Base-by-base conservation (phyloP, 2,888 invertebrate genomes). In the Hartigia nigra region DNA sequence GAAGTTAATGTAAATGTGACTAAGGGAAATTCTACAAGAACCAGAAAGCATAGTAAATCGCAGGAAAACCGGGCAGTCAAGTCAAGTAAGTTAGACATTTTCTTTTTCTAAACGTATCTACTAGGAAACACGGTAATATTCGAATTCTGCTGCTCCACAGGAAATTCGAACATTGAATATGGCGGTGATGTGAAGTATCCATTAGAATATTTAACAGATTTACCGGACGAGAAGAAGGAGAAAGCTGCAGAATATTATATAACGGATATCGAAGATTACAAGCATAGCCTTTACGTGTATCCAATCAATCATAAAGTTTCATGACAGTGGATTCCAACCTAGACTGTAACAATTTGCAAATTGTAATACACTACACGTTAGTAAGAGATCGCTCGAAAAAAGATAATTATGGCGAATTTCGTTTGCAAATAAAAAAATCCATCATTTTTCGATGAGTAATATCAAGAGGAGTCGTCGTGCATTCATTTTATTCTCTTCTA, bases 181-280 rank as follows among this genome's bases (percentile, higher is more conserved):
- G 37, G 37, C 32, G 80, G 69, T 3, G 79, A 77, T 36, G 70
- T 75, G 1, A 80, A 86, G 32, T 87, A 87, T 79, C 75, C 84
- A 4, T 70, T 90, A 35, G 77, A 80, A n/a, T 90, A 86, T 78
- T 78, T 89, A 76, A 81, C 77, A 23, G 79, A 84, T 35, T n/a
- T 77, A 74, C 32, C 82, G 12, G 77, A 74, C 5, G 80, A 87
- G 12, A 80, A 81, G 70, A 78, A 78, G 23, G 79, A 85, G n/a
- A 84, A 87, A 75, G 23, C 81, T 1, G 31, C 72, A 0, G 80
- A 79, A 35, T 81, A 85, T 77, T 87, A 82, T 31, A 86, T 91
- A 36, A 88, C 84, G 12, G 81, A 88, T 74, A 83, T 90, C 69
- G 84, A 87, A 78, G 80, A 82, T 4, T 90, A 82, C 74, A 90